Base-by-base conservation (phyloP, 2,113 vertebrate genomes). In the Semnornis frantzii region DNA sequence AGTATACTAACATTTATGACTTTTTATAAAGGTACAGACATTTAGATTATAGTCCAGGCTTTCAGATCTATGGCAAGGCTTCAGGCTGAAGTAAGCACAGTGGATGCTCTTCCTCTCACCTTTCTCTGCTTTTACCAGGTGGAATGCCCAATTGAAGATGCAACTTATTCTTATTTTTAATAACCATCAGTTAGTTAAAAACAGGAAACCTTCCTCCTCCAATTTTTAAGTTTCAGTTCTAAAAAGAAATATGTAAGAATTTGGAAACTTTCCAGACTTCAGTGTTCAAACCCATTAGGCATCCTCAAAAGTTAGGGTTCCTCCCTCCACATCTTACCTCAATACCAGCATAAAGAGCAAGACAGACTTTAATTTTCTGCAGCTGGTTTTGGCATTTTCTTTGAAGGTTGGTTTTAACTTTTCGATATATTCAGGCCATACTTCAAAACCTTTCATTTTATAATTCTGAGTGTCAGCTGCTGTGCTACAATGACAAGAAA, bases 1-100 rank as follows among this genome's bases (percentile, higher is more conserved):
- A 93, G 85, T 89, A 89, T 96, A 91, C 91, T 92, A 93, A 94
- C 8, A 15, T 91, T 92, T 93, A 94, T 94, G 87, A 90, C 82
- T 85, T 78, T 94, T 87, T 96, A 88, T 82, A 91, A 91, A 87
- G 79, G 62, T 83, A 19, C 60, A 72, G 95, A 64, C 72, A 57
- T 74, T 82, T 91, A 96, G 82, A 91, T 88, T 83, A 92, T 65
- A 87, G 82, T n/a, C 28, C 70, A 86, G 62, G 65, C 58, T 87
- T 91, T 64, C 76, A 82, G 58, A 91, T 44, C 68, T 74, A 34
- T 89, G 33, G n/a, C 71, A 74, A 71, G n/a, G 57, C 64, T 91
- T 68, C 52, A 72, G 65, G 60, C 1, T 62, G 62, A 93, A 75
- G 60, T 11, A 76, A 62, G 31, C 58, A 59, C 72, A 62, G 80